Conservation (phyloP, 2,797 vertebrate genomes). For the Darevskia mixta region DNA sequence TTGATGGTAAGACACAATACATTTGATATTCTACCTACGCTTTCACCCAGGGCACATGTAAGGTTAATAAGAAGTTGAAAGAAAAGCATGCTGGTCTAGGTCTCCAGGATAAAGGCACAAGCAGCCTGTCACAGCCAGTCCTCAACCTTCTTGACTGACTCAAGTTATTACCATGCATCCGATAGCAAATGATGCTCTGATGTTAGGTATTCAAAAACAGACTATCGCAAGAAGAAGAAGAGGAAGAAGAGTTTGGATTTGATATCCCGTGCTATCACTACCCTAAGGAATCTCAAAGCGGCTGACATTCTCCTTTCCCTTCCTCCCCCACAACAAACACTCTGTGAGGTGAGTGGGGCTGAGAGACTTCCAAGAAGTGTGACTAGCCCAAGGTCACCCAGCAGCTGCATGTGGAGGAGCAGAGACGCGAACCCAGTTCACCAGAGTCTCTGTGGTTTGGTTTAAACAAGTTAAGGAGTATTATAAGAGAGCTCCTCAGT, state of each 20-base stretch:
- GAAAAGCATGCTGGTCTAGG: conserved; percentile 15
- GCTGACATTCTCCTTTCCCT: too few relatives aligned
- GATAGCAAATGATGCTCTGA: not conserved
- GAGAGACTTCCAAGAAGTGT: too few relatives aligned
- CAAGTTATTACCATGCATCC: not conserved
- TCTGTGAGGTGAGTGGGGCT: too few relatives aligned
- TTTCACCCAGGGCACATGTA: not conserved
- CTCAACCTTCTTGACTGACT: not conserved
- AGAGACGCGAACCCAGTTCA: too few relatives aligned
- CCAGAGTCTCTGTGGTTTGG: not conserved
- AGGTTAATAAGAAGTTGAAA: conserved; percentile 51
- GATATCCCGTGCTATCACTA: too few relatives aligned
- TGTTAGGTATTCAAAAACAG: not conserved
- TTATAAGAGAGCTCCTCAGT: not conserved
- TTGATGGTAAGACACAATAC: conserved; percentile 25
- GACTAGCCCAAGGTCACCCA: too few relatives aligned
- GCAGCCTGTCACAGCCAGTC: conserved; percentile 3
- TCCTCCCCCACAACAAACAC: too few relatives aligned
- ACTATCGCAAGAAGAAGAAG: too few relatives aligned
- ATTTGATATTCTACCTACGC: conserved; percentile 7
- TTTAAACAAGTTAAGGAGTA: not conserved
- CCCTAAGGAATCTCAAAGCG: too few relatives aligned
- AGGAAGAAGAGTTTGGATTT: too few relatives aligned
- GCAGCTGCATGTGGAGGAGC: too few relatives aligned
- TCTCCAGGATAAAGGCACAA: conserved; percentile 21